phyloP scores from a whole-genome alignment of 1,140 invertebrate genomes.

The Euura saliciscinereae region DNA sequence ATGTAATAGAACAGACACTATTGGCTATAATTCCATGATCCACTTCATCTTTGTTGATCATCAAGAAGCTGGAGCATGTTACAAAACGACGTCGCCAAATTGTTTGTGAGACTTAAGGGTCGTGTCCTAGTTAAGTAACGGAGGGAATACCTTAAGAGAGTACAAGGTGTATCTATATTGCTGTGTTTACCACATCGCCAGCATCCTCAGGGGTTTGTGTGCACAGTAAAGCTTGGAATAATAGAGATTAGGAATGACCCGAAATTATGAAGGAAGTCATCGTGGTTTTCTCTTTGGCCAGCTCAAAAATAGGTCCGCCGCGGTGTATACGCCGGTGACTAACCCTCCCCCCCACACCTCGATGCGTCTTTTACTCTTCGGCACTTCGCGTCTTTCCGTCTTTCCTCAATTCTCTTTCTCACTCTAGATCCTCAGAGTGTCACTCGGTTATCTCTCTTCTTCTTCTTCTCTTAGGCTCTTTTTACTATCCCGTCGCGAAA shows the following conservation, averaged over 20 bases:
- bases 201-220: not conserved
- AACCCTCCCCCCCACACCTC: not conserved
- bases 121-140: too few relatives aligned
- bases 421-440: constrained; percentile 11
- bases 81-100: too few relatives aligned
- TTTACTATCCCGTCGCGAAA: constrained; percentile 6
- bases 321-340: constrained; percentile 4
- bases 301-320: constrained; percentile 42
- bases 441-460: not conserved
- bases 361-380: not conserved
- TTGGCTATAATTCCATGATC: too few relatives aligned
- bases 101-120: too few relatives aligned
- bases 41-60: too few relatives aligned
- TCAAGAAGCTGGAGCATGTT: too few relatives aligned
- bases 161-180: not conserved
- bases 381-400: not conserved
- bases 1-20: too few relatives aligned
- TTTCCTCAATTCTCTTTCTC: constrained; percentile 21
- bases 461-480: constrained; percentile 8
- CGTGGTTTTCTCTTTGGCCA: constrained; percentile 42
- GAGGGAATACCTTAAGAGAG: too few relatives aligned
- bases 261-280: constrained; percentile 48
- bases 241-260: constrained; percentile 40
- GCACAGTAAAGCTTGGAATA: constrained; percentile 16
- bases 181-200: not conserved